These are phyloP conservation scores for Anableps anableps DNA, from an alignment of 2,797 vertebrate genomes.

Conservation along the genomic window DNA sequence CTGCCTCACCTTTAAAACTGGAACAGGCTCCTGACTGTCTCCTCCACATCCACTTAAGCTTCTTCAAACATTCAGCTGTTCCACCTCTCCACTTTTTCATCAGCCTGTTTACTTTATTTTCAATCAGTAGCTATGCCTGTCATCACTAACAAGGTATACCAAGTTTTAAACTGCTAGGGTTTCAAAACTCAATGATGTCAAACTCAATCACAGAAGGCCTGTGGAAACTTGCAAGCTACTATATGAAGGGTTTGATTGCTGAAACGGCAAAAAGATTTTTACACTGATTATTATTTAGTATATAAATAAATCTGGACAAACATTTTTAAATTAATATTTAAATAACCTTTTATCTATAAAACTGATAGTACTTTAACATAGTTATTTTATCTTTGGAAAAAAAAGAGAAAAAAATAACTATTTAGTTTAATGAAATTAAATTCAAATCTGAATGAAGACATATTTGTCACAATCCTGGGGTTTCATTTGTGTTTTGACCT, in stretches of 20 bases:
- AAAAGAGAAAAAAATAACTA: background rate
- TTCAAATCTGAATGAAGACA: background rate
- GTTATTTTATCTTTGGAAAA: background rate
- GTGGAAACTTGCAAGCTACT: background rate
- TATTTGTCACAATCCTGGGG: no score
- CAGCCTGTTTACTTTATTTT: constrained; percentile 19
- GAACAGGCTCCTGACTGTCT: constrained; percentile 63
- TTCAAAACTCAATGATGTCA: background rate
- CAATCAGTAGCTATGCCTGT: constrained; percentile 10
- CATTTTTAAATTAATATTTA: no score
- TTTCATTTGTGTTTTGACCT: no score
- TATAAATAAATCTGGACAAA: no score
- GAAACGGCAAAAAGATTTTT: background rate
- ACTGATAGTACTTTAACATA: background rate
- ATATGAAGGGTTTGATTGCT: background rate
- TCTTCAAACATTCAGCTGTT: constrained; percentile 25
- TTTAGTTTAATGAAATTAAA: background rate
- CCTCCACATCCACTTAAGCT: constrained; percentile 33
- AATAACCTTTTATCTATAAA: no score
- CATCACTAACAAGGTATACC: no score
- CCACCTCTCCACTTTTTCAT: constrained; percentile 17
- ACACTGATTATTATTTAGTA: background rate
- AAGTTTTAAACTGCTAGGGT: background rate
- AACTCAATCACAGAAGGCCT: background rate
- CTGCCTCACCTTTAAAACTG: constrained; percentile 75